These are phyloP conservation scores for Perodicticus potto DNA, from an alignment of 2,797 vertebrate species.

Conservation along the genomic window DNA sequence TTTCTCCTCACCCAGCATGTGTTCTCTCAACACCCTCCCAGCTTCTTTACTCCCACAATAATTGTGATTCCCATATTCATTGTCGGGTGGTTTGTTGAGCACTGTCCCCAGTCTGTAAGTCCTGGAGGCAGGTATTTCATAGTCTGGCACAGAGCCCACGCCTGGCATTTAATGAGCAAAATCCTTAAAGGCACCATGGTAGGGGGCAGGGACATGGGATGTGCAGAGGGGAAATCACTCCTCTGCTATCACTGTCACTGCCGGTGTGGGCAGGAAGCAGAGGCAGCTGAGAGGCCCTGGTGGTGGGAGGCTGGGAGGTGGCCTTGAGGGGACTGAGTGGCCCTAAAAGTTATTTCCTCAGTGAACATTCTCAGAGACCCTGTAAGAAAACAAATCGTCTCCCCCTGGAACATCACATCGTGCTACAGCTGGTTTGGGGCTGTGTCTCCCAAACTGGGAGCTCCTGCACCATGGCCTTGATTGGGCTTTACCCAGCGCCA, in stretches of 20 bases:
- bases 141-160: accelerated
- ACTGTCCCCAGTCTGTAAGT: not conserved
- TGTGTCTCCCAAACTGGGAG: not conserved
- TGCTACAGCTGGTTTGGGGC: not conserved
- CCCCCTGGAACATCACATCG: accelerated
- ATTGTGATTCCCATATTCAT: not conserved
- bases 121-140: not conserved
- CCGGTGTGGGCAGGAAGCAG: not conserved
- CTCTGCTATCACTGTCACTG: not conserved
- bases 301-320: too few relatives aligned
- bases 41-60: not conserved
- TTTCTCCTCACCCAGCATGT: not conserved
- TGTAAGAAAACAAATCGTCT: not conserved
- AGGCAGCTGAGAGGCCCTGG: not conserved
- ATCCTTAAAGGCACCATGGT: accelerated
- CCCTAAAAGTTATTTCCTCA: not conserved
- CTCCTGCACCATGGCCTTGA: accelerated
- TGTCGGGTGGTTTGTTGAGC: accelerated
- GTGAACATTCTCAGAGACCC: not conserved
- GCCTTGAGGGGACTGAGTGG: not conserved
- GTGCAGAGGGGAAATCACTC: not conserved
- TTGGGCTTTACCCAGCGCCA: accelerated
- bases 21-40: too few relatives aligned
- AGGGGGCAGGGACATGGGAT: not conserved
- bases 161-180: not conserved